phyloP scores from a whole-genome alignment of 2,797 vertebrate genomes.

The Kryptolebias ocellatus region DNA sequence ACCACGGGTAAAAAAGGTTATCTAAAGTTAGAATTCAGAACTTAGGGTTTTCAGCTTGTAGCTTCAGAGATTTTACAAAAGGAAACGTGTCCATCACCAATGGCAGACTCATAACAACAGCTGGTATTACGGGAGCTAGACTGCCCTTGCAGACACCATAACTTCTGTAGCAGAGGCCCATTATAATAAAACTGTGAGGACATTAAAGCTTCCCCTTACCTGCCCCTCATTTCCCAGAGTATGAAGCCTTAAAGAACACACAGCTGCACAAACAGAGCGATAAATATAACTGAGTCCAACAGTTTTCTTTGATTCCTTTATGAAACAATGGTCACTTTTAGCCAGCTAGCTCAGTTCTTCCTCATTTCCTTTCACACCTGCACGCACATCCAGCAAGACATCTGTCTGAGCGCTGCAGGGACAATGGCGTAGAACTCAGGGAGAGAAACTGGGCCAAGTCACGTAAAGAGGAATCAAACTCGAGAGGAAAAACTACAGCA shows the following conservation, averaged over 20 bases:
- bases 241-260: slow-evolving; percentile 8
- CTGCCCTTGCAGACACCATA: background rate
- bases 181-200: background rate
- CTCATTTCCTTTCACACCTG: slow-evolving; percentile 20
- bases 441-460: slow-evolving; percentile 56
- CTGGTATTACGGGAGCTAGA: background rate
- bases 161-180: background rate
- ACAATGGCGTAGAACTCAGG: slow-evolving; percentile 4
- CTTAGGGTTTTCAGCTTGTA: background rate
- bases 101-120: background rate
- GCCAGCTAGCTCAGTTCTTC: slow-evolving; percentile 24
- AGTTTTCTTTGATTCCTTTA: slow-evolving; percentile 2
- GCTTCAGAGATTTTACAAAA: background rate
- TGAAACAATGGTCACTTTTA: slow-evolving; percentile 23
- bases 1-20: background rate
- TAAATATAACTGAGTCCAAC: slow-evolving; percentile 1
- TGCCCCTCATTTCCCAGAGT: slow-evolving; percentile 2
- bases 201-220: slow-evolving; percentile 27
- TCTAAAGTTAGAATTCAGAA: background rate
- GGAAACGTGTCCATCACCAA: background rate
- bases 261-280: background rate
- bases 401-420: slow-evolving; percentile 47
- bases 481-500: slow-evolving; percentile 41
- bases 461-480: slow-evolving; percentile 46
- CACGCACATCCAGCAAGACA: slow-evolving; percentile 23